A percentile compares a stretch with the other conserved stretches of the same genome.
Conservation (phyloP, 2,888 invertebrate genomes). For the Crocallis elinguaria region DNA sequence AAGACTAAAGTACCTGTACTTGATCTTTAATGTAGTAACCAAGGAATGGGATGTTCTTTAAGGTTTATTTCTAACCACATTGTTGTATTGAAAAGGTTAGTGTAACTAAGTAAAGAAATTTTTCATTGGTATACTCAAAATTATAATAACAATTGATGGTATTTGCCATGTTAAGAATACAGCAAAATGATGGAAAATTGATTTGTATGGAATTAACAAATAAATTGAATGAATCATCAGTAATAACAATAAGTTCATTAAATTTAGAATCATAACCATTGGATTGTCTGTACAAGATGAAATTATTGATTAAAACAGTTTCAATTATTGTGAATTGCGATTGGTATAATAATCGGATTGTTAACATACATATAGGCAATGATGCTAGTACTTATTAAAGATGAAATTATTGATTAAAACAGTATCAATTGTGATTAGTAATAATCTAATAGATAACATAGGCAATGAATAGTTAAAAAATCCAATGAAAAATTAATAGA, state of each 20-base stretch:
- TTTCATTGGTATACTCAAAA: conserved; percentile 64
- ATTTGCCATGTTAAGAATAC: conserved; percentile 47
- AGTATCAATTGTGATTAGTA: conserved; percentile 36
- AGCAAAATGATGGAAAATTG: conserved; percentile 43
- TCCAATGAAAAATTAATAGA: conserved; percentile 69
- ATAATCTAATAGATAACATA: conserved; percentile 22
- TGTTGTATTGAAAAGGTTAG: not conserved
- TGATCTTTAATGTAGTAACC: not conserved
- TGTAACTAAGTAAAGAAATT: conserved; percentile 47
- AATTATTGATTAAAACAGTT: conserved; percentile 50
- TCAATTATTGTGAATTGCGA: no score
- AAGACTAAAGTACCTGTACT: not conserved
- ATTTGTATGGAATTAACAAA: conserved; percentile 47
- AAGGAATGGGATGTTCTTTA: not conserved
- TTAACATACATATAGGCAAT: no score
- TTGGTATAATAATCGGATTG: no score
- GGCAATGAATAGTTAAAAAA: conserved; percentile 44
- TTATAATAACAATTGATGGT: conserved; percentile 36
- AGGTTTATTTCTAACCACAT: not conserved
- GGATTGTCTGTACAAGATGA: conserved; percentile 57
- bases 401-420: conserved; percentile 52
- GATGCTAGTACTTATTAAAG: no score
- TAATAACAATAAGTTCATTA: conserved; percentile 70
- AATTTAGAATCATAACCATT: conserved; percentile 61
- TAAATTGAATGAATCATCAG: conserved; percentile 55